phyloP scores from a whole-genome alignment of 2,888 invertebrate species.

The Sceliomorpha sp. region DNA sequence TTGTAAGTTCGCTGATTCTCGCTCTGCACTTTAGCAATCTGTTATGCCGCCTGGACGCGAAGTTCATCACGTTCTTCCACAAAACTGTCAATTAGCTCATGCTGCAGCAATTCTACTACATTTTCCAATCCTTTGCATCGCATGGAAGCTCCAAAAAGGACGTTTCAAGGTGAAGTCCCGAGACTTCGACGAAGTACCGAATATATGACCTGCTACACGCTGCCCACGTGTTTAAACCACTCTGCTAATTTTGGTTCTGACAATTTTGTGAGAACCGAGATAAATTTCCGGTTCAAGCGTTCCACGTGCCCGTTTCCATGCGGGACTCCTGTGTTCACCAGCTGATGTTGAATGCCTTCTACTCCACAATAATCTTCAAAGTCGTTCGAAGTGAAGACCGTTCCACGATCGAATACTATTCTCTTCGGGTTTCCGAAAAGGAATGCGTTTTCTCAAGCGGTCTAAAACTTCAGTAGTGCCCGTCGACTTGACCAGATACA shows the following conservation, averaged over 20 bases:
- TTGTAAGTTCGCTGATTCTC: neutral
- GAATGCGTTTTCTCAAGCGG: neutral
- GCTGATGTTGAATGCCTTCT: neutral
- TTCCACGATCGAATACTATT: neutral
- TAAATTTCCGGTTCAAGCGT: neutral
- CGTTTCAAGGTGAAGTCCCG: neutral
- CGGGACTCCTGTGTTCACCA: neutral
- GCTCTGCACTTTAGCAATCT: neutral
- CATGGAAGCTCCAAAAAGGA: neutral
- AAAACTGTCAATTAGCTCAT: neutral
- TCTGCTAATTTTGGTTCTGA: too few relatives aligned
- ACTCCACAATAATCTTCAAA: neutral
- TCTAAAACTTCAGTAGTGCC: neutral
- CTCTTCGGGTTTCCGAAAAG: neutral
- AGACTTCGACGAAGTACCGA: neutral
- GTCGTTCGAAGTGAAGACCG: neutral
- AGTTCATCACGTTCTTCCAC: neutral
- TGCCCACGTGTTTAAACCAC: too few relatives aligned
- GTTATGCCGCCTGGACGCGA: neutral
- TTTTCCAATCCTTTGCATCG: neutral
- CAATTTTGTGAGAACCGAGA: too few relatives aligned
- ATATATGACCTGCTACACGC: too few relatives aligned
- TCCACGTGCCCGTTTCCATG: too few relatives aligned
- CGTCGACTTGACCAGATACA: neutral
- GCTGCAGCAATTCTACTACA: too few relatives aligned